Evolutionary conservation across 1,140 invertebrate species (phyloP).

Genomic region (Lasioglossum albipes): DNA sequence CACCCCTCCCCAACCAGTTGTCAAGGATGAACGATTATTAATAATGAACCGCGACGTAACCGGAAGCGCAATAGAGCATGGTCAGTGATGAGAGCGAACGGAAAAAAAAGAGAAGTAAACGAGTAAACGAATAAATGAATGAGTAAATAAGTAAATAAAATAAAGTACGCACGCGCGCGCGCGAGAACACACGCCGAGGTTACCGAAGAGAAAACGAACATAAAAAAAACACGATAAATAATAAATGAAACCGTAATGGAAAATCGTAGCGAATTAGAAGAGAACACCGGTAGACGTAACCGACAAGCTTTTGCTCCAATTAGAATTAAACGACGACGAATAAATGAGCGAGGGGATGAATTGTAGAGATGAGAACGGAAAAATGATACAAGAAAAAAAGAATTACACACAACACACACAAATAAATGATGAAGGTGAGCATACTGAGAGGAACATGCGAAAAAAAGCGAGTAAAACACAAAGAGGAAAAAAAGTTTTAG

Average conservation of each 20-base stretch:
- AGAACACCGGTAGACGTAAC: conserved; percentile 56
- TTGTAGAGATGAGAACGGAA: neutral
- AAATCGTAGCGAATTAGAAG: conserved; percentile 51
- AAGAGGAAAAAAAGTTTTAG: conserved; percentile 21
- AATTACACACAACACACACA: neutral
- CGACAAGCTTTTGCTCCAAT: conserved; percentile 61
- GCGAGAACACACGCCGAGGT: neutral
- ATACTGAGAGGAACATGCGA: no score
- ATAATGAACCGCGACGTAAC: neutral
- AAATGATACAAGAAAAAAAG: neutral
- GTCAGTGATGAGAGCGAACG: neutral
- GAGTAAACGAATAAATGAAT: neutral
- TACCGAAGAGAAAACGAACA: neutral
- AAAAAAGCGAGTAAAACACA: no score
- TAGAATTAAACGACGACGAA: conserved; percentile 53
- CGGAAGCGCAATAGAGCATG: conserved; percentile 25
- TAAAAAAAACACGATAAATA: neutral
- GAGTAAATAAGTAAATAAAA: neutral
- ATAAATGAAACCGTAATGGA: conserved; percentile 4
- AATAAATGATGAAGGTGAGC: neutral
- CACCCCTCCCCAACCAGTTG: neutral
- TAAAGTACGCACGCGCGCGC: conserved; percentile 28
- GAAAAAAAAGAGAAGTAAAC: neutral
- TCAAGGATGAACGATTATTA: neutral
- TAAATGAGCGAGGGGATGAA: conserved; percentile 17